Evolutionary conservation across 2,888 invertebrate genomes (phyloP).

Genomic region (Apamea anceps): DNA sequence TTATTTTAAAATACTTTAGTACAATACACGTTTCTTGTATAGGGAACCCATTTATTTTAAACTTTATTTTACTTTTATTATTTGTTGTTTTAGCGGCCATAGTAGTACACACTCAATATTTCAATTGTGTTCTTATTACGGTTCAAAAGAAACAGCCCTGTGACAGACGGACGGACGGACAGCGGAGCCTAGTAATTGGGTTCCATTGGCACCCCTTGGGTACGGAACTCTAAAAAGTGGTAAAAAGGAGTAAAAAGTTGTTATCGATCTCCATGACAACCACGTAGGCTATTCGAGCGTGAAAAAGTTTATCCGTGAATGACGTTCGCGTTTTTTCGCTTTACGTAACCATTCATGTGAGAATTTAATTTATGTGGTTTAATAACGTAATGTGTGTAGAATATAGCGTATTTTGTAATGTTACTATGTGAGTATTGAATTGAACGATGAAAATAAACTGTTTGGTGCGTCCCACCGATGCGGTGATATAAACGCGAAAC

Average conservation of each 20-base stretch:
- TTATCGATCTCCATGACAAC: constrained; percentile 35
- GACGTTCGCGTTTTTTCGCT: constrained; percentile 50
- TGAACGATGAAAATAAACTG: constrained; percentile 14
- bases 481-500: background rate
- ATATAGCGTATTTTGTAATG: constrained; percentile 17
- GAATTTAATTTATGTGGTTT: constrained; percentile 53
- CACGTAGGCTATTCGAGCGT: constrained; percentile 27
- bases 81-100: background rate
- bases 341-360: constrained; percentile 42
- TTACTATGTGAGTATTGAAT: constrained; percentile 10
- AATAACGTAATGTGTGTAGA: constrained; percentile 33
- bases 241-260: constrained; percentile 21
- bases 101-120: background rate
- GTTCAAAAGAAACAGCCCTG: background rate
- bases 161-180: background rate
- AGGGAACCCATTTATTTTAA: too few species aligned
- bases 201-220: background rate
- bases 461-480: background rate
- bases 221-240: background rate
- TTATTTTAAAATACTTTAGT: background rate
- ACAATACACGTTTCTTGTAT: too few species aligned
- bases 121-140: background rate
- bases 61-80: background rate
- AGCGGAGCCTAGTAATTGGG: background rate
- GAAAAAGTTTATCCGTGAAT: constrained; percentile 46